Percentiles rank a stretch among this genome's conserved stretches.
phyloP scores from a whole-genome alignment of 2,797 vertebrate genomes.

The Lutjanus campechanus region DNA sequence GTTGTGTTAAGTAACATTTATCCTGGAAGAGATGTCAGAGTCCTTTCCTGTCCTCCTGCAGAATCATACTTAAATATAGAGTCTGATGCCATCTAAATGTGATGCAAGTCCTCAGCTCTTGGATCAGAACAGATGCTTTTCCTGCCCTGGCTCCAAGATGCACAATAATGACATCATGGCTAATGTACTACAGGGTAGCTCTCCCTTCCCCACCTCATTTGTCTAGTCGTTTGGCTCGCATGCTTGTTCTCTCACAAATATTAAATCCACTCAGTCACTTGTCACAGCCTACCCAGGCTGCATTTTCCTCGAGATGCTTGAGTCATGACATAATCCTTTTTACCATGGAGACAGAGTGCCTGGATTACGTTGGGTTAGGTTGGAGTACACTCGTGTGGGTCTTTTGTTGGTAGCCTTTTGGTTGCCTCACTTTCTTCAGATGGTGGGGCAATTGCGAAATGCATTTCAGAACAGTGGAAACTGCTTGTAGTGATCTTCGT shows the following conservation, averaged over 20 bases:
- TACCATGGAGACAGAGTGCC: conserved; percentile 41
- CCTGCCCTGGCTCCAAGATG: conserved; percentile 53
- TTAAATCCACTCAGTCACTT: conserved; percentile 44
- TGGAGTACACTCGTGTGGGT: conserved; percentile 7
- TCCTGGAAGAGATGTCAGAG: conserved; percentile 24
- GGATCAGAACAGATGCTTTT: conserved; percentile 51
- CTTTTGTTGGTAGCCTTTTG: background rate
- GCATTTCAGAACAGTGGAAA: background rate
- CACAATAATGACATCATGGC: conserved; percentile 72
- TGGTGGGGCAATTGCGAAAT: background rate
- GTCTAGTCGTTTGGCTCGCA: conserved; percentile 27
- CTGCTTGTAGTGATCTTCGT: too few relatives aligned
- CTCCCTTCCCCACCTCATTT: conserved; percentile 42
- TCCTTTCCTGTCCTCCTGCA: conserved; percentile 39
- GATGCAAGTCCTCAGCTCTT: conserved; percentile 59
- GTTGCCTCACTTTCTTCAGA: background rate
- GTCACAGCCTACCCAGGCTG: conserved; percentile 15
- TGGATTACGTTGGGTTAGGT: conserved; percentile 25
- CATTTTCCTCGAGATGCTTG: conserved; percentile 36
- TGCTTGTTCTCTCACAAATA: conserved; percentile 46
- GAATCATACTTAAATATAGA: conserved; percentile 76
- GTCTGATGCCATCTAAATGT: conserved; percentile 68
- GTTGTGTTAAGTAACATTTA: conserved; percentile 27
- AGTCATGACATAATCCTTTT: conserved; percentile 58
- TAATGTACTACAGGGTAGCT: conserved; percentile 26